These are phyloP conservation scores for Menura novaehollandiae DNA, from an alignment of 2,113 vertebrate genomes.

Conservation along the genomic window DNA sequence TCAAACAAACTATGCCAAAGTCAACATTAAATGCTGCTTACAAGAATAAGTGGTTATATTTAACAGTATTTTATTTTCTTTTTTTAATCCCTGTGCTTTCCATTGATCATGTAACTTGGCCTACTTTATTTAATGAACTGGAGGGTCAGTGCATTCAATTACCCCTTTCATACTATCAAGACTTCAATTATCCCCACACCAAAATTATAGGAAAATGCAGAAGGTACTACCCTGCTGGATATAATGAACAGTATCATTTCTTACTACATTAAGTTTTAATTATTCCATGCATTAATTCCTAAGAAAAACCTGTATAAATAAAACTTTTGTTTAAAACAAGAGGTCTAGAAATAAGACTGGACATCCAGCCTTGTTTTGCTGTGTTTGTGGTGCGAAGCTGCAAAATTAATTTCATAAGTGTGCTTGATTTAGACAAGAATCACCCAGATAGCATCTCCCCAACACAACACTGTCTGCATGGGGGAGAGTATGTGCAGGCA, in stretches of 20 bases:
- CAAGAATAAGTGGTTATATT: slow-evolving; percentile 61
- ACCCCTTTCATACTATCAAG: slow-evolving; percentile 85
- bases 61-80: slow-evolving; percentile 70
- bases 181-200: slow-evolving; percentile 90
- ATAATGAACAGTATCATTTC: slow-evolving; percentile 74
- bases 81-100: slow-evolving; percentile 65
- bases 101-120: slow-evolving; percentile 81
- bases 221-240: slow-evolving; percentile 72
- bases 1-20: slow-evolving; percentile 67
- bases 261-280: slow-evolving; percentile 82
- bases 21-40: slow-evolving; percentile 47
- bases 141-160: slow-evolving; percentile 92
- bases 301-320: slow-evolving; percentile 58
- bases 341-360: neutral
- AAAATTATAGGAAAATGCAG: slow-evolving; percentile 78
- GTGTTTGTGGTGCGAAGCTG: neutral
- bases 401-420: slow-evolving; percentile 39
- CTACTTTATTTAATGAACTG: slow-evolving; percentile 90
- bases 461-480: neutral
- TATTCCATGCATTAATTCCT: slow-evolving; percentile 68
- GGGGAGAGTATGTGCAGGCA: slow-evolving; percentile 12
- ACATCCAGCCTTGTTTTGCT: neutral
- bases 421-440: neutral
- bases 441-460: neutral
- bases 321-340: slow-evolving; percentile 41